A percentile compares a stretch with the other conserved stretches of the same genome.
These are phyloP conservation scores for Mus spicilegus DNA, from an alignment of 2,113 vertebrate species.

Conservation along the genomic window DNA sequence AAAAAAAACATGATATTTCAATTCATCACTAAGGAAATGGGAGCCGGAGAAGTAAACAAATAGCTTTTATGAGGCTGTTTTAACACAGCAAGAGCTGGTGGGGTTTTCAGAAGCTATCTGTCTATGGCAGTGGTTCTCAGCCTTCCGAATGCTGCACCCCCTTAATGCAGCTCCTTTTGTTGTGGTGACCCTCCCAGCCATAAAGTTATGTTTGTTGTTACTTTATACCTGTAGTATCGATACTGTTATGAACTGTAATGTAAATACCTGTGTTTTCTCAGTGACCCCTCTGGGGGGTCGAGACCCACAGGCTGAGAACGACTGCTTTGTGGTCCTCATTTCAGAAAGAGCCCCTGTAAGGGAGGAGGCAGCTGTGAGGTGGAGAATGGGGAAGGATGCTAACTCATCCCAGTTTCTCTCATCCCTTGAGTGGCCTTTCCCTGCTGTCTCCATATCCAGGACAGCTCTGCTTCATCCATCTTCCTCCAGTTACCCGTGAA, in stretches of 20 bases:
- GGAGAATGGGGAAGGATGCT: neutral
- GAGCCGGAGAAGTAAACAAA: neutral
- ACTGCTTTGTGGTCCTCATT: neutral
- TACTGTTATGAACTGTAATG: neutral
- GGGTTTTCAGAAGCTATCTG: neutral
- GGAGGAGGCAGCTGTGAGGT: neutral
- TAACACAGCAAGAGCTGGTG: neutral
- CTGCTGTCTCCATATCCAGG: rapidly evolving
- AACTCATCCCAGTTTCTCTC: neutral
- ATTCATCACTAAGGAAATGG: neutral
- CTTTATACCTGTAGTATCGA: neutral
- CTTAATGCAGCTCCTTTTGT: neutral
- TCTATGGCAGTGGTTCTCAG: neutral
- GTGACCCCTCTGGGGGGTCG: neutral
- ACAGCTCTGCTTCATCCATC: neutral
- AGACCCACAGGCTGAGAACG: neutral
- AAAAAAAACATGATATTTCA: neutral
- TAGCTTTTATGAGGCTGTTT: neutral
- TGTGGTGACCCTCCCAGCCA: neutral
- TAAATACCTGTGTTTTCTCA: neutral
- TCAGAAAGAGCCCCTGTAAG: neutral
- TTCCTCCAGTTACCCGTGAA: neutral
- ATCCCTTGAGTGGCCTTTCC: neutral
- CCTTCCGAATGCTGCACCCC: neutral
- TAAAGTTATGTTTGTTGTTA: neutral